phyloP scores from a whole-genome alignment of 2,888 invertebrate species.

The Catocala sponsa region DNA sequence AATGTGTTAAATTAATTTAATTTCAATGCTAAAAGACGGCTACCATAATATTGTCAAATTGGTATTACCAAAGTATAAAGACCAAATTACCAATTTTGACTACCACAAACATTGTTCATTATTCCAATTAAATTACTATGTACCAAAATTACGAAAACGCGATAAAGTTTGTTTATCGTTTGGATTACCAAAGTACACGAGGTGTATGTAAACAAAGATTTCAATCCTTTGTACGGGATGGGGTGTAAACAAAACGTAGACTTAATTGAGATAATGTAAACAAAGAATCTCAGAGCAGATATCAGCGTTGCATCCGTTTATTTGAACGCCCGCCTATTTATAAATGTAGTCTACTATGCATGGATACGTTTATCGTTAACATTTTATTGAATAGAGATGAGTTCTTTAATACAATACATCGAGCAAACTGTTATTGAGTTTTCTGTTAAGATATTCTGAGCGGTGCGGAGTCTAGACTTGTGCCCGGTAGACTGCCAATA shows the following conservation, averaged over 20 bases:
- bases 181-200: constrained; percentile 25
- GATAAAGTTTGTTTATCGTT: constrained; percentile 18
- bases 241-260: constrained; percentile 79
- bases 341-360: constrained; percentile 13
- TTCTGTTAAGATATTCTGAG: no score
- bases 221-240: constrained; percentile 69
- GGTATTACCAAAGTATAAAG: background rate
- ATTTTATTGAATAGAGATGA: background rate
- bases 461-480: no score
- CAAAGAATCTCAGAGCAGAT: constrained; percentile 76
- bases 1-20: no score
- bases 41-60: background rate
- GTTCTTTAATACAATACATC: background rate
- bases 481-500: no score
- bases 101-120: constrained; percentile 4
- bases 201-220: constrained; percentile 72
- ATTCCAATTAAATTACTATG: constrained; percentile 17
- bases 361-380: constrained; percentile 2
- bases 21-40: no score
- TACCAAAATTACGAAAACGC: constrained; percentile 12
- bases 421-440: no score
- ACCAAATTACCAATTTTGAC: background rate
- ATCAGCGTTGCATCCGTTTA: constrained; percentile 50
- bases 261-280: constrained; percentile 86
- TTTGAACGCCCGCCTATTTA: constrained; percentile 18